Evolutionary conservation across 2,888 invertebrate species (phyloP), one percentile per base, ranked within the genome.

Genomic region (Drosophila dives): DNA sequence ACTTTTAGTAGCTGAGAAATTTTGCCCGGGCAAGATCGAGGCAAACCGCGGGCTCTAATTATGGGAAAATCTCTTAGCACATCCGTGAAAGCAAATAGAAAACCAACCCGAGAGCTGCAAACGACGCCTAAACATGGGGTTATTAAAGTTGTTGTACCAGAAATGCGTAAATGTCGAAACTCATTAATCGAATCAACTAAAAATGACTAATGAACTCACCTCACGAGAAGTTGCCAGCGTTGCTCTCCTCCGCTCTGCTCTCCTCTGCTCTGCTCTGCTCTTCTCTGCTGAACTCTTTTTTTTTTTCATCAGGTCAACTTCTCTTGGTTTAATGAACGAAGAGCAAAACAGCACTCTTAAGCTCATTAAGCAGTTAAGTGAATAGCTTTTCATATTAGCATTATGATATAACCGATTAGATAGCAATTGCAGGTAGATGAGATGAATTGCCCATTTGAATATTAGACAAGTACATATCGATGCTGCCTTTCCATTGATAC

Each of bases 121-220:
- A 53, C 33, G 23, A 20, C 50, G 48, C 26, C 34, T 53, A 42
- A 60, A 49, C 64, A 51, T 42, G 50, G 51, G 6, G 36, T 26
- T 38, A 26, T 26, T 45, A 45, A 8, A 45, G 38, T 40, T 29
- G 60, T 54, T 63, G 64, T 70, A 69, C 34, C 36, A 55, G 42
- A 64, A 58, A 69, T 75, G 55, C 80, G 81, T 86, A 90, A 82
- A 77, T 90, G 85, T 80, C 81, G 77, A 81, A 81, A 78, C 82
- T 60, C 89, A 91, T 91, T 91, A 86, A 90, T 87, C 86, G 86
- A 82, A 89, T 91, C 87, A 84, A 84, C 85, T 85, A 72, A 77
- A 86, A 85, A 73, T 86, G 80, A 84, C 87, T 86, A 89, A 90
- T 86, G 89, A 79, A 72, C 63, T 48, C 48, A 49, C 40, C 66